Conservation (phyloP, 2,797 vertebrate genomes). For the Poecilia wingei region DNA sequence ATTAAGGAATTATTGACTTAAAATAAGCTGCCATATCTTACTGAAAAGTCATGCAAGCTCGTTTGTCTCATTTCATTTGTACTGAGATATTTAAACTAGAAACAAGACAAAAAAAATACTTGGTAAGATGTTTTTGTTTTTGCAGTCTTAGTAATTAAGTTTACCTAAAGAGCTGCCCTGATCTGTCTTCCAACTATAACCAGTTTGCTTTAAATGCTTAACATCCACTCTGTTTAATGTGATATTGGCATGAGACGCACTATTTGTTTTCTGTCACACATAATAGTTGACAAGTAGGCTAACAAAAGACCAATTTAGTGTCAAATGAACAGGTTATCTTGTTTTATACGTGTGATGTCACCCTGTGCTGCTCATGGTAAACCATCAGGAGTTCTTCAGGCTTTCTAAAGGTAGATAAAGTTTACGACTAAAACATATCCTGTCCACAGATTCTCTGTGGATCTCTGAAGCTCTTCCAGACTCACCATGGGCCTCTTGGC, state of each 20-base stretch:
- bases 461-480: not conserved
- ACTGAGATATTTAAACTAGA: not conserved
- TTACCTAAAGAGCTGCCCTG: not conserved
- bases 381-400: not conserved
- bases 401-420: not conserved
- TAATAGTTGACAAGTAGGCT: not conserved
- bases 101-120: no score
- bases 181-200: not conserved
- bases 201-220: not conserved
- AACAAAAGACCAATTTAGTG: not conserved
- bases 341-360: not conserved
- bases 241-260: not conserved
- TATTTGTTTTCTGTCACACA: not conserved
- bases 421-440: not conserved
- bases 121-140: no score
- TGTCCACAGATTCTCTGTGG: not conserved
- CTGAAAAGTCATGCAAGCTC: no score
- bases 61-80: no score
- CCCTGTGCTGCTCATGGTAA: not conserved
- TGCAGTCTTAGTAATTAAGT: not conserved
- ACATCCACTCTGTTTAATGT: not conserved
- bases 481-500: not conserved
- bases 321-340: not conserved
- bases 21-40: no score
- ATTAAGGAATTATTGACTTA: no score